Evolutionary conservation across 2,888 invertebrate genomes (phyloP).

Genomic region (Melinaea menophilus): DNA sequence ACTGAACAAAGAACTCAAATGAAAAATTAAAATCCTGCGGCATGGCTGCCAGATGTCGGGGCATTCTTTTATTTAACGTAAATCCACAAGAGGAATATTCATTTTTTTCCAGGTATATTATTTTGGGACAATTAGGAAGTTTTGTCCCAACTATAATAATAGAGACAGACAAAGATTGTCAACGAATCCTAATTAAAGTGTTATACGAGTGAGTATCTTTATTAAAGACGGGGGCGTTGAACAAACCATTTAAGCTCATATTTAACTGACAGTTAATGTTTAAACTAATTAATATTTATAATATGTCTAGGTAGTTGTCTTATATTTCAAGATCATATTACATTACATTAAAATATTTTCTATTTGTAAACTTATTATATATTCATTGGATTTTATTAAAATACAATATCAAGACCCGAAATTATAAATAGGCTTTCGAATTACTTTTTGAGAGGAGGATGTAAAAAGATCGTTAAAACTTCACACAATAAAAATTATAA

Average conservation of each 20-base stretch:
- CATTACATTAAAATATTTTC: no score
- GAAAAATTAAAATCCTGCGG: conserved; percentile 23
- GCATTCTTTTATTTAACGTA: conserved; percentile 27
- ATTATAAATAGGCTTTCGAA: not conserved
- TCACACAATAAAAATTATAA: conserved; percentile 32
- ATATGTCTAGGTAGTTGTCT: not conserved
- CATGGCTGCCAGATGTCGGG: conserved; percentile 39
- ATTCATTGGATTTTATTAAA: no score
- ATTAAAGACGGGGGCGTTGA: conserved; percentile 8
- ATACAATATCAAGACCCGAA: not conserved
- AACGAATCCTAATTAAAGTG: conserved; percentile 24
- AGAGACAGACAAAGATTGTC: conserved; percentile 11
- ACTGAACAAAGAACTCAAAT: conserved; percentile 13
- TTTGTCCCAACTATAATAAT: no score
- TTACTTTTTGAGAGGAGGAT: conserved; percentile 4
- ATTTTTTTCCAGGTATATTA: conserved; percentile 7
- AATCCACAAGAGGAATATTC: conserved; percentile 10
- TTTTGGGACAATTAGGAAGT: no score
- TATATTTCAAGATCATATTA: no score
- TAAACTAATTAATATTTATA: not conserved
- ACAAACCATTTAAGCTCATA: not conserved
- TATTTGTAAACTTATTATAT: no score
- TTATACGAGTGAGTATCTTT: conserved; percentile 11
- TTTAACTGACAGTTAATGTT: not conserved
- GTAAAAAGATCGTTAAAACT: conserved; percentile 31